Base-by-base conservation (phyloP, 2,113 vertebrate species). In the Gadus chalcogrammus region DNA sequence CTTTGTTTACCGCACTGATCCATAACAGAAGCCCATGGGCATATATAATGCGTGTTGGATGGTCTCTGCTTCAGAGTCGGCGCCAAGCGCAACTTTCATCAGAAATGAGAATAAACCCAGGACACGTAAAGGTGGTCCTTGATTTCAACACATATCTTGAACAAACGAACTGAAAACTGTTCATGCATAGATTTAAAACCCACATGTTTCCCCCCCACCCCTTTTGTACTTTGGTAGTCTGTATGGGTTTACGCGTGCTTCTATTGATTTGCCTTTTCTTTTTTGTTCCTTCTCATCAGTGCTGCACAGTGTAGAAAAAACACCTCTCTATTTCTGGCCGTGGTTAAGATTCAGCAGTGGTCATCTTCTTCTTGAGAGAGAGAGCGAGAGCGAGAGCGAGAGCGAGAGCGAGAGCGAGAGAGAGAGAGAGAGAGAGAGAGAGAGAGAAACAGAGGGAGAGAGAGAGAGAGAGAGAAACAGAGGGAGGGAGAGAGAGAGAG, bases 281-380 rank as follows among this genome's bases (percentile, higher is more conserved):
- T 48, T 48, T 48, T 48, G 42, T 48, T 48, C 9, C 42, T 13
- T 48, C 42, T 48, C 42, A 48, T 48, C 42, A 48, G 42, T 48
- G 42, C 42, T 48, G 75, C 73, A 81, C 63, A 72, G 75, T 73
- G 68, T 76, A 82, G 74, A 79, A 78, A 82, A 74, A 62, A 65
- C 12, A 12, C 63, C 66, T 20, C 65, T 80, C 63, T 70, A 69
- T 79, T 80, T 76, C 74, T 66, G 70, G 65, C 68, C 77, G 83
- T 77, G 80, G 77, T 82, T 82, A 80, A 80, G 75, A 87, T 81
- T 77, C 85, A 84, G 82, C 72, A 35, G 70, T 72, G 20, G 75
- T 82, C 74, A 66, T 67, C 58, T 71, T 62, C 67, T 71, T 70
- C 71, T 72, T 68, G 68, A 65, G 64, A 31, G 66, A 67, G 66